Conservation (phyloP, 2,797 vertebrate species). For the Macrochelys suwanniensis region DNA sequence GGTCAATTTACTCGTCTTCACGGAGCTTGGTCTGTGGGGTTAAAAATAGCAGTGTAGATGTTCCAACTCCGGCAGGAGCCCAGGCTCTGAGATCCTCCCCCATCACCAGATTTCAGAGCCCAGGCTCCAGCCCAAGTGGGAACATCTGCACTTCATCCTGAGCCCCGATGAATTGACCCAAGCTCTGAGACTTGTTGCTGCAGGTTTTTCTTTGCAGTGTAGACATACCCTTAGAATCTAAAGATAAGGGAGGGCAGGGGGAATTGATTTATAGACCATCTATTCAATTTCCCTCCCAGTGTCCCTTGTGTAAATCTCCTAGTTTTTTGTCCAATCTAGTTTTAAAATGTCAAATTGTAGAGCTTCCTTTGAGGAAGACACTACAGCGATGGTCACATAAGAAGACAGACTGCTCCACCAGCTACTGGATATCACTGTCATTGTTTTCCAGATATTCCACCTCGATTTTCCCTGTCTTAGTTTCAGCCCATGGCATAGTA, state of each 20-base stretch:
- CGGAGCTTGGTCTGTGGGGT: too few relatives aligned
- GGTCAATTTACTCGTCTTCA: too few relatives aligned
- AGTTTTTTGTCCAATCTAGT: background rate
- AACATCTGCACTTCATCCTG: too few relatives aligned
- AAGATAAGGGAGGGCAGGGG: too few relatives aligned
- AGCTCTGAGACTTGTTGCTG: too few relatives aligned
- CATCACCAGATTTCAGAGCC: too few relatives aligned
- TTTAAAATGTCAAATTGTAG: fast-evolving
- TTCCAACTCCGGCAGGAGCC: too few relatives aligned
- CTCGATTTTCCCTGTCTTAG: background rate
- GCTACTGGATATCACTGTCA: background rate
- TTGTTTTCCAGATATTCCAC: fast-evolving
- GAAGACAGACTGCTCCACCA: background rate
- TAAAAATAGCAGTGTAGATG: too few relatives aligned
- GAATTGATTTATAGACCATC: background rate
- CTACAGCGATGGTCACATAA: background rate
- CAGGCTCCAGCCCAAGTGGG: too few relatives aligned
- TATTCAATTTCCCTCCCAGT: background rate
- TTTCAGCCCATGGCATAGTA: background rate
- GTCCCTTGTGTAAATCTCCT: background rate
- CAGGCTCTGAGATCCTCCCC: too few relatives aligned
- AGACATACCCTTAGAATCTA: background rate
- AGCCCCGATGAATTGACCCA: too few relatives aligned
- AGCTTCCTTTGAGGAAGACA: background rate
- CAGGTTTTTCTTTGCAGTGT: too few relatives aligned